These are phyloP conservation scores for Hippopotamus amphibius DNA, from an alignment of 2,113 vertebrate genomes.

Conservation along the genomic window DNA sequence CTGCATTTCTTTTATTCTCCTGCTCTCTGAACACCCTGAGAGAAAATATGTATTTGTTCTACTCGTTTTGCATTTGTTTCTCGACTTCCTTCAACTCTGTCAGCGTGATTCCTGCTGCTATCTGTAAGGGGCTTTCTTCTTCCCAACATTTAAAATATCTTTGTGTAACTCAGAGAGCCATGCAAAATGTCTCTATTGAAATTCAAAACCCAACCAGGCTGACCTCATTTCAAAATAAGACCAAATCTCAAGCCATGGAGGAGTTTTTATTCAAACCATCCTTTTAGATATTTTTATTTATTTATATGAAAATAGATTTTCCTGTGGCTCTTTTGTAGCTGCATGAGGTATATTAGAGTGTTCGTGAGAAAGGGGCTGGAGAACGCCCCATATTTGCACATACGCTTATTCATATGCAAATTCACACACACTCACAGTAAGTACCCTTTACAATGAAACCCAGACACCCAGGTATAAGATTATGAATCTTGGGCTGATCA, in stretches of 20 bases:
- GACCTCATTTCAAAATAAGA: constrained; percentile 81
- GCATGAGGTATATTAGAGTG: constrained; percentile 36
- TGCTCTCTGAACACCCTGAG: constrained; percentile 56
- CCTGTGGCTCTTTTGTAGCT: constrained; percentile 58
- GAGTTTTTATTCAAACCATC: constrained; percentile 67
- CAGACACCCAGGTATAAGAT: not conserved
- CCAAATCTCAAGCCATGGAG: constrained; percentile 67
- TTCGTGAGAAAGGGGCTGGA: constrained; percentile 53
- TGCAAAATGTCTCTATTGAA: constrained; percentile 79
- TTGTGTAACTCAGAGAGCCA: constrained; percentile 64
- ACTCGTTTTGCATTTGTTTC: constrained; percentile 72
- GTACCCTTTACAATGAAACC: not conserved
- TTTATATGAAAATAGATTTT: constrained; percentile 68
- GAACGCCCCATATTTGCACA: constrained; percentile 13
- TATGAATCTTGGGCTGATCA: not conserved
- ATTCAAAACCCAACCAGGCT: constrained; percentile 75
- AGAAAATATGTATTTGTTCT: constrained; percentile 69
- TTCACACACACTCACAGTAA: not conserved
- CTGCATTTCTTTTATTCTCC: constrained; percentile 29
- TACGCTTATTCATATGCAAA: not conserved
- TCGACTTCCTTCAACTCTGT: constrained; percentile 66
- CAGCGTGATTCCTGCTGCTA: constrained; percentile 70
- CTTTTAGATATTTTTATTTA: constrained; percentile 74
- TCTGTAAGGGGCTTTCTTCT: constrained; percentile 67
- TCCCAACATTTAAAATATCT: constrained; percentile 74